Base-by-base conservation (phyloP, 1,140 invertebrate species). In the Nebria ingens region DNA sequence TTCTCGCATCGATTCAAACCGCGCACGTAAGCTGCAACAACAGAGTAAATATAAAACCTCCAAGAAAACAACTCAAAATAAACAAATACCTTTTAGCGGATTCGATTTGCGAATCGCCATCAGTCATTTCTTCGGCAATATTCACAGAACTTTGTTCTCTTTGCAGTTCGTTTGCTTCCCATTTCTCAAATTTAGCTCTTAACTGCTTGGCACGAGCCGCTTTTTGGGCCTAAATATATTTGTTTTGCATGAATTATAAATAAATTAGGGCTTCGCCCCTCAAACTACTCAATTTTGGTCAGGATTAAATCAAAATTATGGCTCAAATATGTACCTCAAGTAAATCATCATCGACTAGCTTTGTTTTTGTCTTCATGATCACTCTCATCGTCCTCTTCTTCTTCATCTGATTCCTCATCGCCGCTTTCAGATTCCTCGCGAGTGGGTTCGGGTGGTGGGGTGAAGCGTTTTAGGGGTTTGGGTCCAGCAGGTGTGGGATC, bases 161-260 rank as follows among this genome's bases (percentile, higher is more conserved):
- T 62, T 80, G 79, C 2, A 79, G 81, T 62, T 88, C 86, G 15
- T 81, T 80, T 40, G 80, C 80, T 62, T 90, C 84, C 89, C 93
- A 93, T 62, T 87, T 83, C 71, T 97, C 93, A 74, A 97, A 97
- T 69, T 91, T 92, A 34, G 85, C 89, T 58, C 86, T 80, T 61
- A 97, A 74, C 61, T 88, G 86, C 67, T 88, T 93, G 19, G 94
- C 93, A 58, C 86, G 78, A 17, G 86, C 87, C 12, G 89, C 79
- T 57, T 82, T 85, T 65, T 86, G 81, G n/a, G 86, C 85, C 77
- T 88, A 73, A 34, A n/a, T 34, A n/a, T 34, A 34, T 34, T 34
- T 34, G 25, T 34, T 6, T 34, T 34, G 25, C 25, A n/a, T n/a
- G n/a, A n/a, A n/a, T n/a, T n/a, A n/a, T n/a, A n/a, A n/a, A n/a